Base-by-base conservation (phyloP, 2,797 vertebrate species). In the Knipowitschia caucasica region DNA sequence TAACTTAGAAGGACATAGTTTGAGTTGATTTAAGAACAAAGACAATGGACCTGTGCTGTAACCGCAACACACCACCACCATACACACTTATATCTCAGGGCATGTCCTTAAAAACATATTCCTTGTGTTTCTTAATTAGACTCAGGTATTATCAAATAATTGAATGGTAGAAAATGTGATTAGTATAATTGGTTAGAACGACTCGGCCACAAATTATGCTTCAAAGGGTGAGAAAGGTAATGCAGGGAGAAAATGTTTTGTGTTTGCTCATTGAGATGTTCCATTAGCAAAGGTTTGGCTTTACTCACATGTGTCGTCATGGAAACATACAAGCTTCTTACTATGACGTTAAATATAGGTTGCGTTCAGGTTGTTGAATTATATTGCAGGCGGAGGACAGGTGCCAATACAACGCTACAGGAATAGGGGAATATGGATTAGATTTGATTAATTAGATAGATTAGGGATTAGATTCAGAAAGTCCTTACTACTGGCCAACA, bases 21-120 rank as follows among this genome's bases (percentile, higher is more conserved):
- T 59, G 2, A 1, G 43, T 51, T 62, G 62, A 63, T 71, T 69
- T 64, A 61, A 63, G 56, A 79, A 67, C 12, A 25, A 20, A 4
- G 74, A 80, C 66, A 68, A 24, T 38, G 40, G 57, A 21, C 57
- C 56, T 58, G 60, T 64, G 59, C 56, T 50, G 53, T 20, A 58
- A 51, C 78, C 67, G 81, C 84, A 69, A 76, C 79, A 72, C 58
- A 53, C 7, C 73, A 70, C 64, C 67, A 58, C 71, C 40, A 64
- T 70, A 63, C 21, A 58, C 69, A 42, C 31, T 54, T 35, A 6
- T 64, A 76, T 76, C 71, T 78, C 67, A 44, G 62, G 60, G 58
- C 56, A 69, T 34, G 52, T 69, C 36, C 68, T 64, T 64, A 59
- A 72, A 59, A 67, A 27, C 12, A 27, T 17, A 9, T 43, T 24